Conservation (phyloP, 2,888 invertebrate genomes). For the Encarsia formosa region DNA sequence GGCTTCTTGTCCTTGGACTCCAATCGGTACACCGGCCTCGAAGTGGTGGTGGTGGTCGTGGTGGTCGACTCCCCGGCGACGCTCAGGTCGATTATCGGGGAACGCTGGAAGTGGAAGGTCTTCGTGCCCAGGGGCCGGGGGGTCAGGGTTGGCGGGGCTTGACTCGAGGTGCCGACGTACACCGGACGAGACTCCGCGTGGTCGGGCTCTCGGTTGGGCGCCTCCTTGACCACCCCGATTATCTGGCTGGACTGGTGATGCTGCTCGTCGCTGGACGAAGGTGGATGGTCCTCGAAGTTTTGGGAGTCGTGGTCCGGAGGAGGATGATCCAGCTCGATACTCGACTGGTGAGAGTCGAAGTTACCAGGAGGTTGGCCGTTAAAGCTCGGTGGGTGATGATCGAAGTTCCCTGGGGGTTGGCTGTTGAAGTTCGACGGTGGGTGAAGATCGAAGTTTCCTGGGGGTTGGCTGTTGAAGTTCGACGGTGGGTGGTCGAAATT, state of each 20-base stretch:
- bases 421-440: neutral
- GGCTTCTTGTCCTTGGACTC: neutral
- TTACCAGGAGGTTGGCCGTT: neutral
- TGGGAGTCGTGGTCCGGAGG: too few relatives aligned
- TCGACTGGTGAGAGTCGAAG: neutral
- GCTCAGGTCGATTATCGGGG: slow-evolving; percentile 64
- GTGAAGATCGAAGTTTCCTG: neutral
- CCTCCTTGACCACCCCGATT: slow-evolving; percentile 4
- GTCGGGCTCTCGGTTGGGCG: slow-evolving; percentile 8
- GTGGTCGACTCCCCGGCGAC: slow-evolving; percentile 20
- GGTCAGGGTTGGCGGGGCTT: neutral
- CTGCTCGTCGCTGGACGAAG: slow-evolving; percentile 6
- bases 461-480: neutral
- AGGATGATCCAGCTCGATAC: neutral
- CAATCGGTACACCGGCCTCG: neutral
- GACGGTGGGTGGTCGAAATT: neutral
- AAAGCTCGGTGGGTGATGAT: neutral
- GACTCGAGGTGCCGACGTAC: slow-evolving; percentile 1
- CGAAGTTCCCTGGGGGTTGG: neutral
- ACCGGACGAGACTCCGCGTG: slow-evolving; percentile 22
- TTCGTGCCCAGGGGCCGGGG: neutral
- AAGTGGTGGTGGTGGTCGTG: neutral
- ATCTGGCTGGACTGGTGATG: slow-evolving; percentile 13
- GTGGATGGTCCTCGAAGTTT: neutral
- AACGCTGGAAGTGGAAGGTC: slow-evolving; percentile 59